Evolutionary conservation across 37 sponge, comb jelly and placozoan genomes (phyloP).

Genomic region (Halisarca cf. caerulea): DNA sequence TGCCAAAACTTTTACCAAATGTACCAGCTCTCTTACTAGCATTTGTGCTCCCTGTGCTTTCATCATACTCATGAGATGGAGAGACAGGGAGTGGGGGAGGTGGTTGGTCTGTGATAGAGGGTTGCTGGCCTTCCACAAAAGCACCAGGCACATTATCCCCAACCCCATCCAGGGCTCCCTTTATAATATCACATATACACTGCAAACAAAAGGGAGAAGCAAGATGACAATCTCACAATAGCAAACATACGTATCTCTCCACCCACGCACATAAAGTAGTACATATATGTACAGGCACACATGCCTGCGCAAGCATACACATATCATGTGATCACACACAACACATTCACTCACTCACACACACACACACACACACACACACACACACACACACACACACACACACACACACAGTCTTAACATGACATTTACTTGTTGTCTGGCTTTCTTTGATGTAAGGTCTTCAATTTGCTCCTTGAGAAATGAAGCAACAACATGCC

Average conservation of each 20-base stretch:
- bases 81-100: background rate
- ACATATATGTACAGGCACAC: too few relatives aligned
- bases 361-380: too few relatives aligned
- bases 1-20: conserved; percentile 1
- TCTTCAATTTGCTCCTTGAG: conserved; percentile 53
- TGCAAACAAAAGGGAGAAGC: too few relatives aligned
- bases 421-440: conserved; percentile 43
- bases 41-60: background rate
- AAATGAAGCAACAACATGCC: conserved; percentile 45
- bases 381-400: too few relatives aligned
- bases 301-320: too few relatives aligned
- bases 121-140: background rate
- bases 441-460: conserved; percentile 22
- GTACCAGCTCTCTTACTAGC: background rate
- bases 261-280: too few relatives aligned
- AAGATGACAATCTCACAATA: too few relatives aligned
- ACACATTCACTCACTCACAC: too few relatives aligned
- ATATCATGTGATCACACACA: too few relatives aligned
- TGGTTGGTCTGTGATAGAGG: background rate
- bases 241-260: too few relatives aligned
- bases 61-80: background rate
- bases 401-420: background rate
- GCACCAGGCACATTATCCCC: background rate
- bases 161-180: too few relatives aligned
- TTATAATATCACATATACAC: too few relatives aligned